Evolutionary conservation across 2,113 vertebrate genomes (phyloP).

Genomic region (Alethe diademata): DNA sequence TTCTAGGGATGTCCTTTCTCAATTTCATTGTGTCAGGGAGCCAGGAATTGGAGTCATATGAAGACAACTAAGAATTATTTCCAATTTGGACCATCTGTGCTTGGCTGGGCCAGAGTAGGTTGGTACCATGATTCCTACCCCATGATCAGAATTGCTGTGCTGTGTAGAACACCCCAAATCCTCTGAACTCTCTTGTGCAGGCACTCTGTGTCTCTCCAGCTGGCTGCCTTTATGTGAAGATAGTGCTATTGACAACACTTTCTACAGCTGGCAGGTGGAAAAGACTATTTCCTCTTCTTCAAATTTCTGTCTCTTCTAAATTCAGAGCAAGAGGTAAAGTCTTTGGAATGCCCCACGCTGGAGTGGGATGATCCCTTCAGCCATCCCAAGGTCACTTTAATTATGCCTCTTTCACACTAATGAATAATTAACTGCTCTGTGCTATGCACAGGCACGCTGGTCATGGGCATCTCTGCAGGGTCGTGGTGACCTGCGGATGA

Average conservation of each 20-base stretch:
- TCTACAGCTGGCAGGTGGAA: not conserved
- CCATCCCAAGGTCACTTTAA: not conserved
- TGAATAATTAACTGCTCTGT: constrained; percentile 50
- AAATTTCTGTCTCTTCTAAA: not conserved
- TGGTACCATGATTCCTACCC: not conserved
- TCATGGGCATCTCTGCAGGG: constrained; percentile 1
- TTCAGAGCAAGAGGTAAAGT: not conserved
- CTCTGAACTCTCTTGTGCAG: not conserved
- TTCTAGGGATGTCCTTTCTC: not conserved
- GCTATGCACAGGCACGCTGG: not conserved
- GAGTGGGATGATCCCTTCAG: not conserved
- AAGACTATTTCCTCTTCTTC: not conserved
- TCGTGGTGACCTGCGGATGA: constrained; percentile 35
- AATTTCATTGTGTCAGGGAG: not conserved
- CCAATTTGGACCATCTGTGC: not conserved
- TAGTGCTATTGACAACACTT: not conserved
- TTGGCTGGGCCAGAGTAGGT: not conserved
- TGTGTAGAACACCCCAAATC: not conserved
- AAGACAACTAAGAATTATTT: not conserved
- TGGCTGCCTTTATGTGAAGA: not conserved
- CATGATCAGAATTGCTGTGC: not conserved
- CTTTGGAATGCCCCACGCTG: accelerated
- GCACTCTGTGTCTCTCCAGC: not conserved
- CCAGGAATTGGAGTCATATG: not conserved
- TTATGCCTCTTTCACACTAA: not conserved